Percentiles rank a stretch among this genome's conserved stretches.
These are phyloP conservation scores for Trachelipus rathkii DNA, from an alignment of 1,140 invertebrate genomes.

Conservation along the genomic window DNA sequence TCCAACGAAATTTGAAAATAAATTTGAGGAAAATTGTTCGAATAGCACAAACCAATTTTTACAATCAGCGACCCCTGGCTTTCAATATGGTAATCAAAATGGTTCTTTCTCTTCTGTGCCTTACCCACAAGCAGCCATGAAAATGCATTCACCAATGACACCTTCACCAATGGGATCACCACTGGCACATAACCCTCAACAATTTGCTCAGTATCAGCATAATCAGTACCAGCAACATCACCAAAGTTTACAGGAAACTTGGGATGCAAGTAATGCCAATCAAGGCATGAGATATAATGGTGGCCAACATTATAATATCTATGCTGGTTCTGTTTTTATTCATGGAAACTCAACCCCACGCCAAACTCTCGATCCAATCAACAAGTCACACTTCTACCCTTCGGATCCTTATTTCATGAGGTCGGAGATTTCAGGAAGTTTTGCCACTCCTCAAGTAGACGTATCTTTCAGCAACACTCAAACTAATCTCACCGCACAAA, in stretches of 20 bases:
- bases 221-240: neutral
- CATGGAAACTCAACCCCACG: neutral
- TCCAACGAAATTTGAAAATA: neutral
- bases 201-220: neutral
- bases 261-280: neutral
- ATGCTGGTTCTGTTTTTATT: slow-evolving; percentile 23
- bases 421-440: slow-evolving; percentile 12
- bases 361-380: neutral
- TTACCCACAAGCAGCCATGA: neutral
- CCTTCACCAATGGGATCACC: neutral
- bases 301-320: slow-evolving; percentile 27
- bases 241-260: neutral
- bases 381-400: slow-evolving; percentile 8
- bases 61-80: neutral
- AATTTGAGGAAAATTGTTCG: neutral
- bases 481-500: slow-evolving; percentile 19
- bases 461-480: slow-evolving; percentile 9
- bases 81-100: neutral
- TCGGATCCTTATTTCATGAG: neutral
- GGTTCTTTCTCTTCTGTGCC: neutral
- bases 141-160: neutral
- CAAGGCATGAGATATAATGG: slow-evolving; percentile 9
- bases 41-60: neutral
- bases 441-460: slow-evolving; percentile 7
- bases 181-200: neutral